Conservation (phyloP, 2,888 invertebrate species). For the Chrysolina oricalcia region DNA sequence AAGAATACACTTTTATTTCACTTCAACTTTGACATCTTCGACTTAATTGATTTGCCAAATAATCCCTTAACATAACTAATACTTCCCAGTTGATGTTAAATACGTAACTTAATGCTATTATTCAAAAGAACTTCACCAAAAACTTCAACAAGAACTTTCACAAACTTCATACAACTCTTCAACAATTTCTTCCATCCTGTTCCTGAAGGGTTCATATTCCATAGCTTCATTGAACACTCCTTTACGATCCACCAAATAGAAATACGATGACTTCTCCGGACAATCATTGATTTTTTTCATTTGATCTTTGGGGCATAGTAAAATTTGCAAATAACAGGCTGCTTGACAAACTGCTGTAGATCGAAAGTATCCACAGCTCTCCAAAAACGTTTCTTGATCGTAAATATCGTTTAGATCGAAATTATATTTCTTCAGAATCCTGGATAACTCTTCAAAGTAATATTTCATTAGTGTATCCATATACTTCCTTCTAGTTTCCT, state of each 20-base stretch:
- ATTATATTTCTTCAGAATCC: constrained; percentile 47
- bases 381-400: constrained; percentile 50
- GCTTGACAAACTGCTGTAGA: constrained; percentile 51
- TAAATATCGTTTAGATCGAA: constrained; percentile 51
- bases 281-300: constrained; percentile 51
- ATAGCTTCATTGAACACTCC: constrained; percentile 35
- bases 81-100: too few relatives aligned
- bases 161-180: constrained; percentile 43
- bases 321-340: constrained; percentile 48
- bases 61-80: too few relatives aligned
- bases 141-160: background rate
- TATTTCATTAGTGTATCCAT: constrained; percentile 47
- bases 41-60: too few relatives aligned
- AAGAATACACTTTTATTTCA: too few relatives aligned
- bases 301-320: constrained; percentile 48
- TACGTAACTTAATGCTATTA: too few relatives aligned
- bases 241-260: constrained; percentile 50
- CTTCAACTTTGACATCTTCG: too few relatives aligned
- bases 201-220: constrained; percentile 16
- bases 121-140: too few relatives aligned
- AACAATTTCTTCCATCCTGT: constrained; percentile 29
- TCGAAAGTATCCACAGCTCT: constrained; percentile 54
- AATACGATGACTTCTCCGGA: constrained; percentile 46
- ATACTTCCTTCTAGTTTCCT: constrained; percentile 48
- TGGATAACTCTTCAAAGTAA: constrained; percentile 54